Percentiles rank a stretch among this genome's conserved stretches.
Evolutionary conservation across 1,140 invertebrate species (phyloP).

Genomic region (Caligus rogercresseyi): DNA sequence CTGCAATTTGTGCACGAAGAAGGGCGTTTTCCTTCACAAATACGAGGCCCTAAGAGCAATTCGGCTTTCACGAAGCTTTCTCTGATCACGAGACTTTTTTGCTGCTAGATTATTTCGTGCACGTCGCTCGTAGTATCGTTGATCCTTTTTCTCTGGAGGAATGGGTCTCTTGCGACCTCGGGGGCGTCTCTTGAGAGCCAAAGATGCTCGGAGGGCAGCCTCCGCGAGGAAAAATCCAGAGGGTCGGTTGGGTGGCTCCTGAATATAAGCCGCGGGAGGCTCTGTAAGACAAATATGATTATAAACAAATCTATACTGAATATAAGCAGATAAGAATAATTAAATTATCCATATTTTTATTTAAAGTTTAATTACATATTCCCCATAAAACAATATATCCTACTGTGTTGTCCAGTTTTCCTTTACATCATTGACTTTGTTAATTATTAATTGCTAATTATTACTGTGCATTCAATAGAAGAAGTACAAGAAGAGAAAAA

Average conservation of each 20-base stretch:
- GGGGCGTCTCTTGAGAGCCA: constrained; percentile 33
- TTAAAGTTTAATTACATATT: no score
- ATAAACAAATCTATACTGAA: no score
- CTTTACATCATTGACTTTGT: no score
- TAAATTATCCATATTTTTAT: no score
- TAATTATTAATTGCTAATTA: no score
- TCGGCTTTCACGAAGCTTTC: constrained; percentile 36
- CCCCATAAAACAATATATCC: no score
- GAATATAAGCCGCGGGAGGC: constrained; percentile 28
- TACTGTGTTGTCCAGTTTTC: no score
- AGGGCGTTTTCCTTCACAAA: constrained; percentile 70
- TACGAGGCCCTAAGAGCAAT: constrained; percentile 57
- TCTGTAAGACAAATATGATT: no score
- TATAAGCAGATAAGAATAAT: no score
- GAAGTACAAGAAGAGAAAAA: no score
- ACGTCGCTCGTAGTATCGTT: constrained; percentile 65
- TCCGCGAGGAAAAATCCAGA: constrained; percentile 23
- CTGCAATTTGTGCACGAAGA: constrained; percentile 53
- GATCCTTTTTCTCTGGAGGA: constrained; percentile 63
- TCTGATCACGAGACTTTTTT: constrained; percentile 30
- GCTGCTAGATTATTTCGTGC: constrained; percentile 71
- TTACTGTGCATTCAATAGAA: no score
- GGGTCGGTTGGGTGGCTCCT: not conserved
- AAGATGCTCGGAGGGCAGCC: constrained; percentile 27
- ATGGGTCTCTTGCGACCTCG: constrained; percentile 69